Evolutionary conservation across 2,113 vertebrate species (phyloP).

Genomic region (Chaetops frenatus): DNA sequence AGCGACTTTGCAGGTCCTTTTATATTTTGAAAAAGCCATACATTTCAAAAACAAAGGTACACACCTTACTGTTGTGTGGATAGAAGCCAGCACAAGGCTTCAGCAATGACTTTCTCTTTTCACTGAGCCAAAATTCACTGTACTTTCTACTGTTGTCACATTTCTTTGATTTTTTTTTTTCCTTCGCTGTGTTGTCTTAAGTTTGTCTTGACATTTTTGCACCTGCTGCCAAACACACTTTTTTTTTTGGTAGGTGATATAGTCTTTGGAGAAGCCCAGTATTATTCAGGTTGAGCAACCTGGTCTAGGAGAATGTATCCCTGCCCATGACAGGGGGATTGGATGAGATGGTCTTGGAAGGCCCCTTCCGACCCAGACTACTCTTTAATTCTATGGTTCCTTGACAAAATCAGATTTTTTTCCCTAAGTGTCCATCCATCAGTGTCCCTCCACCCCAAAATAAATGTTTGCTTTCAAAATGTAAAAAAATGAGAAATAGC

Average conservation of each 20-base stretch:
- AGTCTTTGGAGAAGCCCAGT: neutral
- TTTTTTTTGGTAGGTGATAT: neutral
- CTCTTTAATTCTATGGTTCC: neutral
- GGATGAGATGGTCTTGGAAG: neutral
- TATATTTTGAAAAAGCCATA: neutral
- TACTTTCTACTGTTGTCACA: neutral
- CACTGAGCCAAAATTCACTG: neutral
- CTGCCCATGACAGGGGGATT: neutral
- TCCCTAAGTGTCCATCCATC: neutral
- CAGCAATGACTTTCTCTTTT: neutral
- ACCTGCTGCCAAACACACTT: neutral
- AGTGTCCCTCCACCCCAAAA: fast-evolving
- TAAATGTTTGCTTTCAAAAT: neutral
- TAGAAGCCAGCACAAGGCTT: neutral
- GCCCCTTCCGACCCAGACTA: neutral
- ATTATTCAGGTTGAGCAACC: neutral
- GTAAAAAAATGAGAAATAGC: neutral
- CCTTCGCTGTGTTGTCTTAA: neutral
- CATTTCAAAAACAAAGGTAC: neutral
- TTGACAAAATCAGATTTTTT: neutral
- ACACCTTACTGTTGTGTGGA: fast-evolving
- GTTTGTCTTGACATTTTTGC: neutral
- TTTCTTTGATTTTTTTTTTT: neutral
- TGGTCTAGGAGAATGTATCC: neutral
- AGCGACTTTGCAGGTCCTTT: neutral